Evolutionary conservation across 1,140 invertebrate genomes (phyloP).

Genomic region (Drosophila lowei): DNA sequence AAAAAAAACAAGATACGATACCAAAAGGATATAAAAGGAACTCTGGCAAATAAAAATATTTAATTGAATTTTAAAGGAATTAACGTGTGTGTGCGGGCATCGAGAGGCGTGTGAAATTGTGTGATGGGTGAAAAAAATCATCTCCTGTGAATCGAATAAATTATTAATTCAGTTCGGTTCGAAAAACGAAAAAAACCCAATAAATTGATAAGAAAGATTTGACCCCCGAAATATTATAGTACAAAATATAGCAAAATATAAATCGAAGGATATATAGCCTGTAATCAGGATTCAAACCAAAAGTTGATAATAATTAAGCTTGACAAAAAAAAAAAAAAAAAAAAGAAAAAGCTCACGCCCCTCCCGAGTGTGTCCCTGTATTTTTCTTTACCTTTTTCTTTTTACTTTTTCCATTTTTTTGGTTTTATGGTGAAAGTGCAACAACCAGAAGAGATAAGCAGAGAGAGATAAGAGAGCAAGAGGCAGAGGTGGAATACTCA

Average conservation of each 20-base stretch:
- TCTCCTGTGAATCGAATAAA: slow-evolving; percentile 34
- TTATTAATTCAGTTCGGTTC: slow-evolving; percentile 39
- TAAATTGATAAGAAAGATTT: slow-evolving; percentile 12
- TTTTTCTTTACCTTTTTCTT: slow-evolving; percentile 3
- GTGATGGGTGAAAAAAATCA: slow-evolving; percentile 8
- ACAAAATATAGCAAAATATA: neutral
- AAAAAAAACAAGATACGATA: slow-evolving; percentile 4
- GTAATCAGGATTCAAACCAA: slow-evolving; percentile 15
- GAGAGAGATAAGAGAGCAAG: neutral
- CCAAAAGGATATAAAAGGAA: neutral
- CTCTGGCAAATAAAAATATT: too few relatives aligned
- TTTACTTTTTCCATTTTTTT: slow-evolving; percentile 11
- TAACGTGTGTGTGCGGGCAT: slow-evolving; percentile 25
- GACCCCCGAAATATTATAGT: neutral
- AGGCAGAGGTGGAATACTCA: slow-evolving; percentile 38
- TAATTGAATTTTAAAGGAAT: slow-evolving; percentile 27
- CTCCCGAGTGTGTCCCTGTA: slow-evolving; percentile 16
- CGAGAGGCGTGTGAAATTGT: slow-evolving; percentile 16
- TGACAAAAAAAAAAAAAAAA: slow-evolving; percentile 6
- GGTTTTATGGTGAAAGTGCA: slow-evolving; percentile 42
- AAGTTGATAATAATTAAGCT: slow-evolving; percentile 49
- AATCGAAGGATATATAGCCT: too few relatives aligned
- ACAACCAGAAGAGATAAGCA: slow-evolving; percentile 29
- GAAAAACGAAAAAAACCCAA: slow-evolving; percentile 8
- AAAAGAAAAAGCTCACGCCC: slow-evolving; percentile 47